Evolutionary conservation across 2,113 vertebrate species (phyloP), one percentile per base, ranked within the genome.

Genomic region (Tringa solitaria): DNA sequence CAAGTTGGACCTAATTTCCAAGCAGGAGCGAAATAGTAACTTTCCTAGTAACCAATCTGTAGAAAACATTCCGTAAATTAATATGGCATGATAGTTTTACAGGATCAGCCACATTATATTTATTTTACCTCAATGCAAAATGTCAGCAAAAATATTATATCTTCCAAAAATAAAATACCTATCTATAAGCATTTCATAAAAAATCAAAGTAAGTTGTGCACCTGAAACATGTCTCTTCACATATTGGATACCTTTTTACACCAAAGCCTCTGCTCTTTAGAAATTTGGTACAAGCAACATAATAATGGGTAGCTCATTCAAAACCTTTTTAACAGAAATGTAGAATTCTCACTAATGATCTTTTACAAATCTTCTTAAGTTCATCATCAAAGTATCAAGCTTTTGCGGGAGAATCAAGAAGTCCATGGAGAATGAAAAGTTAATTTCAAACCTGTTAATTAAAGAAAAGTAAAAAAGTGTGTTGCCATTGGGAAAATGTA

Each of bases 391-490:
- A 75, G 77, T 43, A 27, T 72, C 57, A 10, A 65, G 39, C 18
- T 32, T 87, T 94, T 80, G 30, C 64, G 84, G 23, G 16, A 41
- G 78, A 76, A 57, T 79, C 17, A 57, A 93, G n/a, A 83, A 77
- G 26, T 73, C 91, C 39, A 1, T 64, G 41, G 89, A 87, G 89
- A 94, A 76, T 61, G 18, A 87, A 60, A 95, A 79, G 43, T 77
- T 93, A 84, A 92, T 97, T 93, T 92, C 64, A 75, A 90, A 81
- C 63, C 51, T 67, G 26, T 96, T 96, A 93, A 92, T 92, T 96
- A 95, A 94, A 50, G 53, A 80, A 76, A 93, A 88, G 33, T 50
- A 26, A 50, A 69, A 74, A 88, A 78, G 7, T 67, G 19, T 86
- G 56, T 68, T 93, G 54, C 37, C 3, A 0, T 5, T 86, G 64